These are phyloP conservation scores for Rhinolophus sinicus DNA, from an alignment of 2,113 vertebrate species.

Conservation along the genomic window DNA sequence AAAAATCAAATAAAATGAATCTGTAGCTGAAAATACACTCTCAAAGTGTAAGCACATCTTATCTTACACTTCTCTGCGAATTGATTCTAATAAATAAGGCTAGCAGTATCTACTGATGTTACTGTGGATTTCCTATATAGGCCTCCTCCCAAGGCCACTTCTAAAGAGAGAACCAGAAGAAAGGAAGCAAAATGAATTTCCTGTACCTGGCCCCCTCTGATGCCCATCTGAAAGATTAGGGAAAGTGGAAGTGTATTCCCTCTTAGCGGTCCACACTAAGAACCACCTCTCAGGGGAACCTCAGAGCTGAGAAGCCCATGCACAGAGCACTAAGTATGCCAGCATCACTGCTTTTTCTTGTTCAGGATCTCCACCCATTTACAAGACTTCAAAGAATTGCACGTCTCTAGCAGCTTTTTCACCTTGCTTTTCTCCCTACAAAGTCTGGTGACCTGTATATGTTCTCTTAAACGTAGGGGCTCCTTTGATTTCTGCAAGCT, in stretches of 20 bases:
- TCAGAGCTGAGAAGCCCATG: background rate
- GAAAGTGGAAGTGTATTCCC: background rate
- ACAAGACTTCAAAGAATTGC: background rate
- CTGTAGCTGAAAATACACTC: background rate
- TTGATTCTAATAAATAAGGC: background rate
- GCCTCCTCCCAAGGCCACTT: rapidly evolving
- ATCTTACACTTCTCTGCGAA: background rate
- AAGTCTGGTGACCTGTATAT: background rate
- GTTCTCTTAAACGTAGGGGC: background rate
- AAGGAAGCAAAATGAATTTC: background rate
- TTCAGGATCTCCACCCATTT: background rate
- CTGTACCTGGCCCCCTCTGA: background rate
- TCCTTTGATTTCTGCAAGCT: background rate
- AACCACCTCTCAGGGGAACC: background rate
- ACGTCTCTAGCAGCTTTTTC: background rate
- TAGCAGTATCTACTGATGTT: background rate
- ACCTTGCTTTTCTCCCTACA: background rate
- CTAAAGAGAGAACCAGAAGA: background rate
- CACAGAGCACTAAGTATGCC: background rate
- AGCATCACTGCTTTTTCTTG: too few relatives aligned
- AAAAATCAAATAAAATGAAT: background rate
- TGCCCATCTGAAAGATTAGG: background rate
- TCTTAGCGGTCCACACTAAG: background rate
- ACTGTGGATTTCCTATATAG: too few relatives aligned
- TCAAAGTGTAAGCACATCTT: too few relatives aligned